Evolutionary conservation across 2,888 invertebrate species (phyloP), one percentile per base, ranked within the genome.

Genomic region (Noctuana brunneofusca): DNA sequence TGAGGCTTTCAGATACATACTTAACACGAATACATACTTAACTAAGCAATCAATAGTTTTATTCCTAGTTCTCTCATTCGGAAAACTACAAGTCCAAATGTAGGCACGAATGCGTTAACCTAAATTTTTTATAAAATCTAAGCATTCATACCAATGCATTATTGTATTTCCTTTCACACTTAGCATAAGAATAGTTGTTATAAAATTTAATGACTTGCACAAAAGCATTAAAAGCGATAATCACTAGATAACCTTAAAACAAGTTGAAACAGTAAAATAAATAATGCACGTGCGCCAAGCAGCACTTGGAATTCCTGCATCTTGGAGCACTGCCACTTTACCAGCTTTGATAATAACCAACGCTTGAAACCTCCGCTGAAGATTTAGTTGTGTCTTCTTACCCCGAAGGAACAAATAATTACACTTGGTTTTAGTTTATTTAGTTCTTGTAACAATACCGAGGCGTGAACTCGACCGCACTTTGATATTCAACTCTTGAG

Each of bases 331-430:
- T 63, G 65, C 66, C 63, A 66, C 59, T 49, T 52, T 56, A 64
- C 62, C 64, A 55, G 16, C 56, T 50, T 55, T 43, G 63, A 63
- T 63, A 63, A 63, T 63, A 63, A 57, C 56, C 48, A 57, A 46
- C 35, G 49, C 57, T 62, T 55, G 49, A 49, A 56, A 56, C 32
- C 56, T 46, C 12, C 27, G 46, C 43, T 63, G 68, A 71, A 69
- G 65, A 72, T 70, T 76, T 73, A 72, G 71, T 71, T 68, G 69
- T 70, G 75, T 75, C 73, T 77, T 73, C 77, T 75, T 76, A 77
- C 79, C 79, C 75, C 69, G 73, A 71, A 81, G 81, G 79, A 84
- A 84, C 81, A 82, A 85, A 83, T 81, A 78, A 77, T 75, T 78
- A 69, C 67, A 71, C 67, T 73, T 68, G 76, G 73, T 81, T 80